Evolutionary conservation across 1,140 invertebrate genomes (phyloP), one percentile per base, ranked within the genome.

Genomic region (Laodelphax striatellus): DNA sequence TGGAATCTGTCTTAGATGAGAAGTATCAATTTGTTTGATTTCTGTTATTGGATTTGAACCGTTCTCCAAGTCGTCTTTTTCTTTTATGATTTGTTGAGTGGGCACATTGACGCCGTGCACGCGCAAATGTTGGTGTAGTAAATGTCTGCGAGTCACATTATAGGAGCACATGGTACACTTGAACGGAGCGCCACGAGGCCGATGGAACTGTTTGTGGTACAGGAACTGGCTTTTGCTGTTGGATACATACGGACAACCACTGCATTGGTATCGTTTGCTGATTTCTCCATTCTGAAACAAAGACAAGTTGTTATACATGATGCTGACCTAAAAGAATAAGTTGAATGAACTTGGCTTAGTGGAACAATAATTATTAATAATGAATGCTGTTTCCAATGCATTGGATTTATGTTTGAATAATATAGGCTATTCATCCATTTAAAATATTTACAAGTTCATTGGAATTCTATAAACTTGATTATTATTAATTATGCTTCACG

Each of bases 171-270:
- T 74, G 0, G 80, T 79, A 71, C 90, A 93, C 70, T 88, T 87
- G 72, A 86, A 92, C 22, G 83, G 82, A 3, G 80, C 80, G 52
- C 82, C 79, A 55, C 82, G 79, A 6, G 85, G 80, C 43, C 86
- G 80, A 69, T 94, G 90, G 68, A 92, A 88, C 70, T 92, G 88
- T 65, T 87, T 86, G 56, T 80, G 80, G 70, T 92, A 90, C 63
- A 87, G 79, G 67, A 84, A 89, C 69, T 92, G 88, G 44, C 86
- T 87, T 71, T 89, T 88, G 68, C 85, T 90, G 67, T 89, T 87
- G 24, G 84, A 88, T 61, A 86, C 84, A 70, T 88, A 90, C 0
- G 88, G 88, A 71, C 88, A 91, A 44, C 80, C 75, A 0, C 77
- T 75, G 67, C 88, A 91, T 24, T 41, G 38, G 16, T 58, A 58